Percentiles rank a stretch among this genome's conserved stretches.
phyloP scores from a whole-genome alignment of 2,113 vertebrate species.

The Peromyscus californicus region DNA sequence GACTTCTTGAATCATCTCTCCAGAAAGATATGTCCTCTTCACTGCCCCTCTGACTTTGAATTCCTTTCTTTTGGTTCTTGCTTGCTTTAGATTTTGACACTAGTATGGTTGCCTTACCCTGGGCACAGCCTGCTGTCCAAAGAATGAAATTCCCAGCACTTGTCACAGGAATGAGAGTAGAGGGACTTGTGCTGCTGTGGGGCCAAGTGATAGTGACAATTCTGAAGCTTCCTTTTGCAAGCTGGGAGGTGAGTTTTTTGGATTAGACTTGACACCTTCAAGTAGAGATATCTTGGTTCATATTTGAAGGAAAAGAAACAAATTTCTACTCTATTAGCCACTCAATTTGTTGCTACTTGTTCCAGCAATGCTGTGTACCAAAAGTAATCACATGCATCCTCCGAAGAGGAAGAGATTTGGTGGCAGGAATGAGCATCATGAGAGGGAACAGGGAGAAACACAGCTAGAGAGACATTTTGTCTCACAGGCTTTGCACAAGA shows the following conservation, averaged over 20 bases:
- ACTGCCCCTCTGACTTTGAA: not conserved
- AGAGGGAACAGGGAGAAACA: not conserved
- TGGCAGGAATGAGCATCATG: not conserved
- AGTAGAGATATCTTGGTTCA: not conserved
- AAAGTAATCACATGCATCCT: not conserved
- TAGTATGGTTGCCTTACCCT: not conserved
- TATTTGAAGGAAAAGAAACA: not conserved
- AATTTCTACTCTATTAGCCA: not conserved
- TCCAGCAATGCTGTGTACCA: not conserved
- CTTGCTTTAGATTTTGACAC: conserved; percentile 10
- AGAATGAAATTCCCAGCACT: not conserved
- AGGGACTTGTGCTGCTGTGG: not conserved
- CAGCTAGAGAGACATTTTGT: not conserved
- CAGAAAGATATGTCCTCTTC: not conserved
- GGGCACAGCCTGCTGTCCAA: not conserved
- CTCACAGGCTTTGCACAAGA: not conserved
- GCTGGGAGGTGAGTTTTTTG: not conserved
- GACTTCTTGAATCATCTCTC: not conserved
- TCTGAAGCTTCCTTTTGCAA: not conserved
- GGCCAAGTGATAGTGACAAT: not conserved
- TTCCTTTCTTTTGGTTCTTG: not conserved
- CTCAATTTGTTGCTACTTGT: not conserved
- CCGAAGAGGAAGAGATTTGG: not conserved
- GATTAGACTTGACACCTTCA: not conserved
- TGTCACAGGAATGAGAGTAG: not conserved